Percentiles rank a stretch among this genome's conserved stretches.
Evolutionary conservation across 2,797 vertebrate species (phyloP).

Genomic region (Fistularia commersonii): DNA sequence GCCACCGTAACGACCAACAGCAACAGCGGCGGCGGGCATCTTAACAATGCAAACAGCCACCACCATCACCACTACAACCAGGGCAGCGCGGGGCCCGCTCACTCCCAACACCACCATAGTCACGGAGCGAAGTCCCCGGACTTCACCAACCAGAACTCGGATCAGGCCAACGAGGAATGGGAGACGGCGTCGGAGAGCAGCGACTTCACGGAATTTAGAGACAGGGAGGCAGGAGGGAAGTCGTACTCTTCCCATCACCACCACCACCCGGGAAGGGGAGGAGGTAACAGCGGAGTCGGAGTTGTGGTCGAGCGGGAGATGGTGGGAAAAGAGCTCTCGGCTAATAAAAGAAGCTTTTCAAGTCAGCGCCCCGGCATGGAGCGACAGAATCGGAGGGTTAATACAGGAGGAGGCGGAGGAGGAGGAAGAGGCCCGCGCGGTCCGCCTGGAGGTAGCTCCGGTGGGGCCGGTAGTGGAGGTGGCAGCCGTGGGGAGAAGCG

Average conservation of each 20-base stretch:
- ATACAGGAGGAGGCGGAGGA: conserved; percentile 68
- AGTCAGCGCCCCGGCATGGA: conserved; percentile 93
- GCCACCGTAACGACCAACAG: conserved; percentile 57
- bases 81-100: conserved; percentile 53
- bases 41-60: conserved; percentile 70
- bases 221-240: conserved; percentile 73
- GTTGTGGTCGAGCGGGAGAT: conserved; percentile 67
- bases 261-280: conserved; percentile 67
- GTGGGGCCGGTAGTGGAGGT: conserved; percentile 68
- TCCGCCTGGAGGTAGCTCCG: conserved; percentile 65
- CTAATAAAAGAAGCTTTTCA: conserved; percentile 89
- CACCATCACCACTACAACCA: conserved; percentile 77
- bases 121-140: conserved; percentile 90
- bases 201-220: conserved; percentile 89
- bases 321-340: conserved; percentile 68
- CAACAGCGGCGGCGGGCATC: conserved; percentile 59
- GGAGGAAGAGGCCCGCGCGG: conserved; percentile 73
- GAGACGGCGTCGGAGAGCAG: conserved; percentile 94
- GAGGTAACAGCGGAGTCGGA: conserved; percentile 51
- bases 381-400: conserved; percentile 86
- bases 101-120: conserved; percentile 78
- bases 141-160: conserved; percentile 91
- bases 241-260: conserved; percentile 71
- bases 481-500: conserved; percentile 76
- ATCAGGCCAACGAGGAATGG: conserved; percentile 96